A percentile compares a stretch with the other conserved stretches of the same genome.
Evolutionary conservation across 2,113 vertebrate species (phyloP).

Genomic region (Anhinga anhinga): DNA sequence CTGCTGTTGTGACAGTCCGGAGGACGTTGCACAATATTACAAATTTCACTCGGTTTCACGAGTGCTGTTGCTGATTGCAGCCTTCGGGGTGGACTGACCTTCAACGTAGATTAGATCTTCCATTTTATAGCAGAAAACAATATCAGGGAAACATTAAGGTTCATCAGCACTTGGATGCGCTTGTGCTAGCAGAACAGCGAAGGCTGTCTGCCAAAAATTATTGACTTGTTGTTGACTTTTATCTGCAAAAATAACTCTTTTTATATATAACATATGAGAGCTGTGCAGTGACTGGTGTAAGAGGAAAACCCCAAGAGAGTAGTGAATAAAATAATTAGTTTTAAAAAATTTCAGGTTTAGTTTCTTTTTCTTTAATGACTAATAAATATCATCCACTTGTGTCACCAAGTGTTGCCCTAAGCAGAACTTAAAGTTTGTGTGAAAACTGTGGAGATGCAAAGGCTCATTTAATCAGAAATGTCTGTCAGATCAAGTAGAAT

Average conservation of each 20-base stretch:
- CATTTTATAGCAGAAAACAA: conserved; percentile 40
- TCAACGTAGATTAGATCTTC: conserved; percentile 38
- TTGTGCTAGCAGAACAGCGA: conserved; percentile 20
- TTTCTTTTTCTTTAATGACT: background rate
- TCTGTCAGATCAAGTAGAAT: background rate
- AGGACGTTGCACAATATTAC: background rate
- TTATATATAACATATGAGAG: background rate
- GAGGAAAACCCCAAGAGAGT: background rate
- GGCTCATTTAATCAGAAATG: background rate
- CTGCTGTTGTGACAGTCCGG: background rate
- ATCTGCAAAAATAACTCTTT: background rate
- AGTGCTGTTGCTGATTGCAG: background rate
- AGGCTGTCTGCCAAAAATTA: conserved; percentile 20
- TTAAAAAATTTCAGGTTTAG: background rate
- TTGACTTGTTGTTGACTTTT: conserved; percentile 27
- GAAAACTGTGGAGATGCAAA: background rate
- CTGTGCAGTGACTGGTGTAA: background rate
- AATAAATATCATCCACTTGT: background rate
- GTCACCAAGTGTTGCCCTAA: background rate
- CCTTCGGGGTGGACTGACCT: conserved; percentile 11
- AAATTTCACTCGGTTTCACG: background rate
- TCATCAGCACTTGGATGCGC: conserved; percentile 38
- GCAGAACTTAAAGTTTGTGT: background rate
- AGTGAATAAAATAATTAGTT: background rate
- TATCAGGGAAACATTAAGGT: conserved; percentile 31